Evolutionary conservation across 2,113 vertebrate species (phyloP).

Genomic region (Xerus inauris): DNA sequence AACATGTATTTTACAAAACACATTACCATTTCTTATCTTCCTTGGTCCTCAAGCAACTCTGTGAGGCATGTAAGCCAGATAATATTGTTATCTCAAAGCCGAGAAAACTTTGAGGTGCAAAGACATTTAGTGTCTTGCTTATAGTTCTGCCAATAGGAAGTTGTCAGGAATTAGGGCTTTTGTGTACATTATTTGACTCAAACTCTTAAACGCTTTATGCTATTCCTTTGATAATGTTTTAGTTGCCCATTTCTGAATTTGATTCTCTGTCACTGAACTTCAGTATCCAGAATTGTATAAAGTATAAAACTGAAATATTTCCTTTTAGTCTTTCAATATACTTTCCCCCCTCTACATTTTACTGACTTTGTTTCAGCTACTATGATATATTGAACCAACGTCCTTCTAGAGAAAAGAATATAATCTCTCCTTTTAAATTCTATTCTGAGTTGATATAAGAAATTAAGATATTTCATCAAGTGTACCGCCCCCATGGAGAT

Average conservation of each 20-base stretch:
- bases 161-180: neutral
- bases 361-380: neutral
- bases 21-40: neutral
- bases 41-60: neutral
- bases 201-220: neutral
- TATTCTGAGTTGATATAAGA: neutral
- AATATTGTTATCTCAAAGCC: neutral
- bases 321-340: neutral
- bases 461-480: neutral
- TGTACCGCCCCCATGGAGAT: neutral
- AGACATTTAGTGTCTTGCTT: neutral
- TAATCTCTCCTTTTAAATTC: neutral
- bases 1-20: neutral
- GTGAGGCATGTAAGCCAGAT: neutral
- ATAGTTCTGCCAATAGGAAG: neutral
- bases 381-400: neutral
- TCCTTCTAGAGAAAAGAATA: neutral
- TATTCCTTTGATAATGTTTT: neutral
- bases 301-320: constrained; percentile 2
- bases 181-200: neutral
- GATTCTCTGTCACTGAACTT: neutral
- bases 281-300: neutral
- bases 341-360: neutral
- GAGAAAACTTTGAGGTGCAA: neutral
- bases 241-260: neutral